Evolutionary conservation across 2,113 vertebrate species (phyloP).

Genomic region (Chunga burmeisteri): DNA sequence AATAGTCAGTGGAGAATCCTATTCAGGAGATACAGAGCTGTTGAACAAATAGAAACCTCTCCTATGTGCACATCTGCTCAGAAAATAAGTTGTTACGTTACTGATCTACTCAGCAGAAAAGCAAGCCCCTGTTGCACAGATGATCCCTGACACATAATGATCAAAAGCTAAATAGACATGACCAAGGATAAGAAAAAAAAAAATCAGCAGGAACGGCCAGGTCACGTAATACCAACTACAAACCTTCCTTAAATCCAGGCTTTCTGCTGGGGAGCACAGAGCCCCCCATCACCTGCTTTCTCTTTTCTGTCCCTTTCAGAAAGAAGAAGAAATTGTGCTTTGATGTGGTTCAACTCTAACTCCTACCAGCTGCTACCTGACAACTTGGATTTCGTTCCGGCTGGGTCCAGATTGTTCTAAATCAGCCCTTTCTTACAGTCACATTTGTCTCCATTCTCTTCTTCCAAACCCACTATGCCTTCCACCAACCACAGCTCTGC

Average conservation of each 20-base stretch:
- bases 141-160: background rate
- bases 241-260: background rate
- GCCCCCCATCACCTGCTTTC: background rate
- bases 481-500: background rate
- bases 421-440: background rate
- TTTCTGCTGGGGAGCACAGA: background rate
- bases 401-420: background rate
- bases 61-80: background rate
- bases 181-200: background rate
- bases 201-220: background rate
- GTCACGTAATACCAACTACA: accelerated
- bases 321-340: background rate
- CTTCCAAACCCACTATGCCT: background rate
- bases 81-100: background rate
- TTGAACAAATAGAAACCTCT: background rate
- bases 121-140: background rate
- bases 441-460: background rate
- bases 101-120: background rate
- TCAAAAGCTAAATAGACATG: background rate
- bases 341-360: background rate
- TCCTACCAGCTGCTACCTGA: background rate
- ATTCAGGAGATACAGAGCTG: background rate
- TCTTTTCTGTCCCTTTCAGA: background rate
- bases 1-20: background rate
- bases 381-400: background rate